Conservation (phyloP, 2,113 vertebrate species). For the Sapayoa aenigma region DNA sequence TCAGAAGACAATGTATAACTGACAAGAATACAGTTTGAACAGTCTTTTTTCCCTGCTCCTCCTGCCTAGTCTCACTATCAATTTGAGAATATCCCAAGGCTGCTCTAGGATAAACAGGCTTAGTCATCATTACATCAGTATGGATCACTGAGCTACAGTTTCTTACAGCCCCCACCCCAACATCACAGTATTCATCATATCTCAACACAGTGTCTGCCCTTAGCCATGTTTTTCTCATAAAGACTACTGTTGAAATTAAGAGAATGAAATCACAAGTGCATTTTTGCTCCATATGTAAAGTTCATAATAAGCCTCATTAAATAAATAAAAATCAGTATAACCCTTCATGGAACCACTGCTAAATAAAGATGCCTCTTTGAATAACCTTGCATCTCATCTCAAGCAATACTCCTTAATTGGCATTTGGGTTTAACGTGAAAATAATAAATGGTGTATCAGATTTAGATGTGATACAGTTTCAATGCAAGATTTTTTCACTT, state of each 20-base stretch:
- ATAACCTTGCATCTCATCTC: background rate
- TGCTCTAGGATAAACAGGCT: background rate
- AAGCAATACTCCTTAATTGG: background rate
- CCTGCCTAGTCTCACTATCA: background rate
- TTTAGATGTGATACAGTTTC: background rate
- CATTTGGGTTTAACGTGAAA: background rate
- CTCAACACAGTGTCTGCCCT: background rate
- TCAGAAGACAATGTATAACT: background rate
- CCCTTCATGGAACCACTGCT: background rate
- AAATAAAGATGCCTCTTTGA: background rate
- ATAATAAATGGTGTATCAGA: background rate
- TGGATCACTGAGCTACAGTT: background rate
- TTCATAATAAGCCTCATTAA: background rate
- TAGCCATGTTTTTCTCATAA: background rate
- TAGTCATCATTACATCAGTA: background rate
- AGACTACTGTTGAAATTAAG: background rate
- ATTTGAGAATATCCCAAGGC: background rate
- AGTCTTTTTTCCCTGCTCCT: background rate
- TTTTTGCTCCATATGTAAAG: background rate
- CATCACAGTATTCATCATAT: background rate
- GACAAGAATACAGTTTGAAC: background rate
- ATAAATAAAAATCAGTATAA: background rate
- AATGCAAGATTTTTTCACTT: background rate
- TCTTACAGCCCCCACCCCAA: background rate
- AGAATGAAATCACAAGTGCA: background rate